A percentile compares a stretch with the other conserved stretches of the same genome.
These are phyloP conservation scores for Octopus sinensis DNA, from an alignment of 1,140 invertebrate species.

Conservation along the genomic window DNA sequence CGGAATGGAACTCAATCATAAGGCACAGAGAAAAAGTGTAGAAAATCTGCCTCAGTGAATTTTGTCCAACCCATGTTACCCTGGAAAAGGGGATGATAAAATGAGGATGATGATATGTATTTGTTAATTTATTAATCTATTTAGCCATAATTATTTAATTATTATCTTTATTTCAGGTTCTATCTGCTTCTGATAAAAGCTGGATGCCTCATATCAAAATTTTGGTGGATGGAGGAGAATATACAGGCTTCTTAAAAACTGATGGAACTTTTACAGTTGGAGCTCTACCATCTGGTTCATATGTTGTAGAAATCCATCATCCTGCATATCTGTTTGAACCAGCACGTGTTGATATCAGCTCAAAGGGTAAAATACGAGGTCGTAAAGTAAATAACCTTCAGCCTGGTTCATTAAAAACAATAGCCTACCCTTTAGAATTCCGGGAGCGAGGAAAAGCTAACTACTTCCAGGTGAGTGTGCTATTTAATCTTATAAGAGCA, in stretches of 20 bases:
- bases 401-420: constrained; percentile 67
- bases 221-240: constrained; percentile 83
- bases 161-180: constrained; percentile 59
- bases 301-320: constrained; percentile 88
- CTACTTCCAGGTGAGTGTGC: constrained; percentile 77
- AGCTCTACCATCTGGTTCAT: constrained; percentile 89
- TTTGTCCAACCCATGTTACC: too few relatives aligned
- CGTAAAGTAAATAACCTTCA: constrained; percentile 93
- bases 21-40: too few relatives aligned
- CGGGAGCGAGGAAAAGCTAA: constrained; percentile 76
- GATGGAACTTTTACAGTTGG: constrained; percentile 91
- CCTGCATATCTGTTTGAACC: constrained; percentile 75
- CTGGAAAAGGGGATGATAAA: too few relatives aligned
- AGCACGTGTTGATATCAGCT: constrained; percentile 52
- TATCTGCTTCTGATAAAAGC: constrained; percentile 58
- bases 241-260: constrained; percentile 73
- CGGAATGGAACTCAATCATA: too few relatives aligned
- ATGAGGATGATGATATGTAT: too few relatives aligned
- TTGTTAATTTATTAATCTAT: too few relatives aligned
- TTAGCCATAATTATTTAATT: too few relatives aligned
- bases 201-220: constrained; percentile 79
- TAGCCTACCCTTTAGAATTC: constrained; percentile 87
- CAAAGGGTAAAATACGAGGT: constrained; percentile 84
- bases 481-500: constrained; percentile 78
- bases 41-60: too few relatives aligned